Base-by-base conservation (phyloP, 2,797 vertebrate genomes). In the Tragelaphus oryx region DNA sequence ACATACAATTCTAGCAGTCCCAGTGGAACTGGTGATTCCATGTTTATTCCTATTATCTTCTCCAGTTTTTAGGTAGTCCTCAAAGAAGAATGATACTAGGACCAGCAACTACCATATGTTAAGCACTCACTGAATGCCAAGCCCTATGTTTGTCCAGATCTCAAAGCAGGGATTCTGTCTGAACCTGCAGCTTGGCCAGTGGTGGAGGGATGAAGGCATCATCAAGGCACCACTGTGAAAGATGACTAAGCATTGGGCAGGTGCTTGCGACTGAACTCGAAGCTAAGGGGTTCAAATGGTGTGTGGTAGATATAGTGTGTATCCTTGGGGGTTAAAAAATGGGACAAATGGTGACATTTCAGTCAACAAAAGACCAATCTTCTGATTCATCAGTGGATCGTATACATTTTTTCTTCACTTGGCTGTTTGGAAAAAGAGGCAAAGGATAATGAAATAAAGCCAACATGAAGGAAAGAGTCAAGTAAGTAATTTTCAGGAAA, bases 361-460 rank as follows among this genome's bases (percentile, higher is more conserved):
- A 81, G 87, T 22, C 81, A 93, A 96, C 33, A 68, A 57, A 95
- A 85, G 59, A 68, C 26, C 68, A 93, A 83, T 90, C 8, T 94
- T 92, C 44, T 1, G 16, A 89, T 83, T 18, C 41, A 83, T 95
- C 88, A 44, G n/a, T 74, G 95, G 60, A 80, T 90, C 48, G 87
- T 62, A 80, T 55, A 33, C 50, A 75, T 88, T 91, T 90, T 94
- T 62, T 33, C 50, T 95, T 94, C 46, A 93, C 33, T 96, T n/a
- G 54, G 87, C 85, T 92, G 9, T 92, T 88, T 93, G 48, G 79
- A 95, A 75, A 93, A 92, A 92, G 60, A 92, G 65, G 68, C 65
- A 80, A 89, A 96, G n/a, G 60, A 92, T 91, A 93, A 84, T 41
- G 62, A 95, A 95, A 57, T 74, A 76, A 76, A 87, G 60, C 59